These are phyloP conservation scores for Cephus runcator DNA, from an alignment of 2,888 invertebrate species.

Conservation along the genomic window DNA sequence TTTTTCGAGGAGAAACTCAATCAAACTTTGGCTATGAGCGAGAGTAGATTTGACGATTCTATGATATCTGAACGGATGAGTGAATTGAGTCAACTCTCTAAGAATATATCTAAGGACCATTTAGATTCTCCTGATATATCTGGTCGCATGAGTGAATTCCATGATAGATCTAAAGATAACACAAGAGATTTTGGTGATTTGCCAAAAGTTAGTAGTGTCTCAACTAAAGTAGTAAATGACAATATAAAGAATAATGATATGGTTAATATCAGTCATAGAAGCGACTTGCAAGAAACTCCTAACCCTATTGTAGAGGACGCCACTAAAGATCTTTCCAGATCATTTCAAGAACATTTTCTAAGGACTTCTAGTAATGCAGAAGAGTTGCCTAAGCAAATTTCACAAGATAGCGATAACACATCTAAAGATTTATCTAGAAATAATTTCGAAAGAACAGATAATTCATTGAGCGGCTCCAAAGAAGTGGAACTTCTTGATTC, in stretches of 20 bases:
- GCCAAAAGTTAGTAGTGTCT: not conserved
- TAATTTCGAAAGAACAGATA: not conserved
- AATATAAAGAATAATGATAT: not conserved
- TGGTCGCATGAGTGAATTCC: not conserved
- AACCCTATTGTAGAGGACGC: not conserved
- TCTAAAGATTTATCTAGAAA: not conserved
- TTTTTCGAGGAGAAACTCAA: slow-evolving; percentile 53
- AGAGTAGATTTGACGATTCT: slow-evolving; percentile 39
- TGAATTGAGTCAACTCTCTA: not conserved
- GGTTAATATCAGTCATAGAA: not conserved
- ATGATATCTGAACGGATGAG: slow-evolving; percentile 23
- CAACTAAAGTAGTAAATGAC: not conserved
- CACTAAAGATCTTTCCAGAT: not conserved
- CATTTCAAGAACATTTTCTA: not conserved
- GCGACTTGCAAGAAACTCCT: not conserved
- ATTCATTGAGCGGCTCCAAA: not conserved
- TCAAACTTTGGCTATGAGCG: slow-evolving; percentile 43
- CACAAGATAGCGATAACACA: not conserved
- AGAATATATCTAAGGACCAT: not conserved
- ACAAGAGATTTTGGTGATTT: not conserved
- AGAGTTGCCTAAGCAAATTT: not conserved
- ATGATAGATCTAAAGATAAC: not conserved
- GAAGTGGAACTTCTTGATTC: not conserved
- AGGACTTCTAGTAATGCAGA: not conserved
- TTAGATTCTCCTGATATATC: not conserved